These are phyloP conservation scores for Brachionus asplanchnoidis DNA, from an alignment of 1,140 invertebrate genomes.

Conservation along the genomic window DNA sequence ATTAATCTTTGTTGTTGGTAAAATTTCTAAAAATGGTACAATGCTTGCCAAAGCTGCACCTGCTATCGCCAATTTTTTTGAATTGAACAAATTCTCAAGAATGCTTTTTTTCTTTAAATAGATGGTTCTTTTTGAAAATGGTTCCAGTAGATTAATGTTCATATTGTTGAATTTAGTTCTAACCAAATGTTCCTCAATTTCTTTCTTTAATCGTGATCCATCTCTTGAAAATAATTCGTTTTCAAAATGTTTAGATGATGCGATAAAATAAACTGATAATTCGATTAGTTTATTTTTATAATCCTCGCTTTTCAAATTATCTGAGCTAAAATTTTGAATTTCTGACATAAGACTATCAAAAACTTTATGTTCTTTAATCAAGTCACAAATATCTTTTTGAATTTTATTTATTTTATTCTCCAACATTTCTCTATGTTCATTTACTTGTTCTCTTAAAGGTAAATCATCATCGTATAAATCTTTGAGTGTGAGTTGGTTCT, in stretches of 20 bases:
- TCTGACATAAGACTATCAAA: neutral
- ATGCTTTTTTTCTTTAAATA: conserved; percentile 27
- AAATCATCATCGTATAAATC: neutral
- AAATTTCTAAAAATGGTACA: neutral
- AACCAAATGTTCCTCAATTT: neutral
- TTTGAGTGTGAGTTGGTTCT: neutral
- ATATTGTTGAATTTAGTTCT: neutral
- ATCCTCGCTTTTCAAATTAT: neutral
- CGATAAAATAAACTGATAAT: neutral
- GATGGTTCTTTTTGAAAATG: conserved; percentile 12
- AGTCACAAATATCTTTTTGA: neutral
- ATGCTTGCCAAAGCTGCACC: neutral
- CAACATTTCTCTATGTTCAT: neutral
- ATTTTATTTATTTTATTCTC: neutral
- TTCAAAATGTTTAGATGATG: neutral
- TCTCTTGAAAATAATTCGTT: neutral
- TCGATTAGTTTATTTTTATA: neutral
- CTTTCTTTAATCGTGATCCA: neutral
- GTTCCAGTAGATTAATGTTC: neutral
- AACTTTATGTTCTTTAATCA: neutral
- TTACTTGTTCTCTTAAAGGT: neutral
- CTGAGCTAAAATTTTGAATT: neutral
- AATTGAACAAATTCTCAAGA: neutral
- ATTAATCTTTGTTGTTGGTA: neutral
- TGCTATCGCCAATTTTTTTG: neutral